Percentiles rank a stretch among this genome's conserved stretches.
These are phyloP conservation scores for Nesometra sesokonis DNA, from an alignment of 35 echinoderm and acorn worm genomes.

Conservation along the genomic window DNA sequence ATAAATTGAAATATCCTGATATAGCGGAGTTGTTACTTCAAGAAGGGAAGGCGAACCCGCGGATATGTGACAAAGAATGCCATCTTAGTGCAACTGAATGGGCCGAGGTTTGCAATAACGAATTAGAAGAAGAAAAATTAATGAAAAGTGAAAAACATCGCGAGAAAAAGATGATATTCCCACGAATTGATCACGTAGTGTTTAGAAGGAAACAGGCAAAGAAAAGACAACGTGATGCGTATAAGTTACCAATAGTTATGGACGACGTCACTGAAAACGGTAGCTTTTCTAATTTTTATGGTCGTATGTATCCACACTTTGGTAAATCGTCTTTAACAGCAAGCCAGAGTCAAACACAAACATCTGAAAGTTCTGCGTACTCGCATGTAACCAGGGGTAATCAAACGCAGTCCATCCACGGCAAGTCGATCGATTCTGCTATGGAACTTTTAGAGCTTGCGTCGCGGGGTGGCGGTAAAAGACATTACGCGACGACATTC, in stretches of 20 bases:
- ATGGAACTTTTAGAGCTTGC: conserved; percentile 43
- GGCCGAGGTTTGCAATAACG: conserved; percentile 28
- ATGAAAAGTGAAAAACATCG: conserved; percentile 4
- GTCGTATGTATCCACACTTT: not conserved
- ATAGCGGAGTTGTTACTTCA: conserved; percentile 27
- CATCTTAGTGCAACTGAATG: conserved; percentile 53
- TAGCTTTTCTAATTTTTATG: not conserved
- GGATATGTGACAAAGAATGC: conserved; percentile 46
- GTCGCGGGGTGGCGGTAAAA: conserved; percentile 32
- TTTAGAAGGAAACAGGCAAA: not conserved
- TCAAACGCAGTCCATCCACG: not conserved
- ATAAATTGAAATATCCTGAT: conserved; percentile 23
- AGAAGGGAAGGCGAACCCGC: conserved; percentile 52
- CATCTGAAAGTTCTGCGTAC: conserved; percentile 2
- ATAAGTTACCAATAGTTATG: not conserved
- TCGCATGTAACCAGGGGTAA: not conserved
- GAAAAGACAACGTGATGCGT: not conserved
- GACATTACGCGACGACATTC: conserved; percentile 29
- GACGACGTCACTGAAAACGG: not conserved
- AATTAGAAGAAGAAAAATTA: not conserved
- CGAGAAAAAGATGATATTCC: conserved; percentile 43
- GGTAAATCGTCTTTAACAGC: not conserved
- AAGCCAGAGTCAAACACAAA: conserved; percentile 1
- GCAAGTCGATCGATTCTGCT: conserved; percentile 20
- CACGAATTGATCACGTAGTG: conserved; percentile 9